A percentile compares a stretch with the other conserved stretches of the same genome.
phyloP scores from a whole-genome alignment of 64 coral and sea anemone genomes.

The Pachyseris speciosa region DNA sequence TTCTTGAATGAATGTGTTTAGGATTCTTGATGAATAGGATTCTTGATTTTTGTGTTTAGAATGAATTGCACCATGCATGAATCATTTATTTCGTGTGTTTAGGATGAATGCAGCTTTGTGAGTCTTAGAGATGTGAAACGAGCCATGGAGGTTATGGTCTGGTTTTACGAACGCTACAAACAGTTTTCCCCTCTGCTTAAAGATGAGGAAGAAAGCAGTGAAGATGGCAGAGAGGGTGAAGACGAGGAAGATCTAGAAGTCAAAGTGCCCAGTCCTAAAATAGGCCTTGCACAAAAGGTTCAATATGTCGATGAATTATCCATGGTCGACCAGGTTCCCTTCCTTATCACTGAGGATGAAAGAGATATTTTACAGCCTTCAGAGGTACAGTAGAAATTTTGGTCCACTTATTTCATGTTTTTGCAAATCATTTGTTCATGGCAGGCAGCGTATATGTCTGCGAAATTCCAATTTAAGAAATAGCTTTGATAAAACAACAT shows the following conservation, averaged over 20 bases:
- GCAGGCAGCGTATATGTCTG: not conserved
- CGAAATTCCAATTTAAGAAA: not conserved
- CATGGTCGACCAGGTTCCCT: not conserved
- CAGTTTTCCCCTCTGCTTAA: not conserved
- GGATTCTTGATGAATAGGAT: too few species aligned
- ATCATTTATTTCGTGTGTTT: not conserved
- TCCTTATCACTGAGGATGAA: not conserved
- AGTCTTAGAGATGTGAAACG: slow-evolving; percentile 10
- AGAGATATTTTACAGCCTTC: not conserved
- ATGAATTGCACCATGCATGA: not conserved
- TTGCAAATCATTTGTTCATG: too few species aligned
- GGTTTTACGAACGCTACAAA: slow-evolving; percentile 66
- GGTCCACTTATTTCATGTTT: not conserved
- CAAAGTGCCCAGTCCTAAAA: not conserved
- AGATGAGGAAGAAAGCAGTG: slow-evolving; percentile 14
- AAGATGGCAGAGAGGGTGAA: not conserved
- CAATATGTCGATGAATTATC: not conserved
- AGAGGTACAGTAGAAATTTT: not conserved
- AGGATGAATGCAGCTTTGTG: slow-evolving; percentile 10
- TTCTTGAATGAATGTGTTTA: too few species aligned
- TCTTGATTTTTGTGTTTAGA: too few species aligned
- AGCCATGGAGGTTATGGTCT: slow-evolving; percentile 43
- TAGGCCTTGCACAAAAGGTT: not conserved
- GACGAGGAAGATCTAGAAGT: not conserved
- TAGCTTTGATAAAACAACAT: too few species aligned